Percentiles rank a stretch among this genome's conserved stretches.
phyloP scores from a whole-genome alignment of 2,888 invertebrate genomes.

The Meteorus cinctellus region DNA sequence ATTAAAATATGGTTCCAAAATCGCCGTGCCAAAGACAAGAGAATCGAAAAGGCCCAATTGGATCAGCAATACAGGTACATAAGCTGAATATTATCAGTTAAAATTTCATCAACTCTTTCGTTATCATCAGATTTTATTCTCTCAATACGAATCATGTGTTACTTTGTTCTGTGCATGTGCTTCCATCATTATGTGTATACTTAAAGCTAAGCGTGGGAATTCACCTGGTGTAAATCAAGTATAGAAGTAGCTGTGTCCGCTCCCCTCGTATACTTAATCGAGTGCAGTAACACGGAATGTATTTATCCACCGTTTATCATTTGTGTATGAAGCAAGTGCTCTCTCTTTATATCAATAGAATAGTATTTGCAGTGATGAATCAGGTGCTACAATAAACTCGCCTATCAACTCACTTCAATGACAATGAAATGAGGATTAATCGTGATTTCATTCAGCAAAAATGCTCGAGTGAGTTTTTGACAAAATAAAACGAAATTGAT shows the following conservation, averaged over 20 bases:
- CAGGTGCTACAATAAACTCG: constrained; percentile 28
- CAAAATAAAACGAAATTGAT: constrained; percentile 18
- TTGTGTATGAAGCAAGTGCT: constrained; percentile 50
- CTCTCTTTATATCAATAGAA: constrained; percentile 40
- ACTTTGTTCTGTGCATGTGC: background rate
- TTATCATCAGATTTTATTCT: background rate
- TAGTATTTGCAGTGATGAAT: constrained; percentile 11
- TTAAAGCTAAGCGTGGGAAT: constrained; percentile 33
- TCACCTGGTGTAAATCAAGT: constrained; percentile 40
- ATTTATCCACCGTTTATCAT: constrained; percentile 61
- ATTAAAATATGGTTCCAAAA: constrained; percentile 96
- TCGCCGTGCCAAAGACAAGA: constrained; percentile 94
- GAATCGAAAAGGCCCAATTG: constrained; percentile 95
- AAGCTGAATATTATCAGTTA: background rate
- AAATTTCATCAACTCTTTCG: background rate
- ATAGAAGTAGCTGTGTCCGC: constrained; percentile 23
- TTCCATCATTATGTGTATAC: constrained; percentile 18
- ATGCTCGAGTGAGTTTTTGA: background rate
- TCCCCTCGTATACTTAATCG: constrained; percentile 33
- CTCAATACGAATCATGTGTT: background rate
- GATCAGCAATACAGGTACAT: constrained; percentile 93
- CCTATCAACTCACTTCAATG: background rate
- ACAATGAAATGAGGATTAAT: background rate
- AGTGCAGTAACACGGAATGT: constrained; percentile 51
- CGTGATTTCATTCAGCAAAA: background rate